These are phyloP conservation scores for Kryptolebias marmoratus DNA, from an alignment of 2,113 vertebrate genomes.

Conservation along the genomic window DNA sequence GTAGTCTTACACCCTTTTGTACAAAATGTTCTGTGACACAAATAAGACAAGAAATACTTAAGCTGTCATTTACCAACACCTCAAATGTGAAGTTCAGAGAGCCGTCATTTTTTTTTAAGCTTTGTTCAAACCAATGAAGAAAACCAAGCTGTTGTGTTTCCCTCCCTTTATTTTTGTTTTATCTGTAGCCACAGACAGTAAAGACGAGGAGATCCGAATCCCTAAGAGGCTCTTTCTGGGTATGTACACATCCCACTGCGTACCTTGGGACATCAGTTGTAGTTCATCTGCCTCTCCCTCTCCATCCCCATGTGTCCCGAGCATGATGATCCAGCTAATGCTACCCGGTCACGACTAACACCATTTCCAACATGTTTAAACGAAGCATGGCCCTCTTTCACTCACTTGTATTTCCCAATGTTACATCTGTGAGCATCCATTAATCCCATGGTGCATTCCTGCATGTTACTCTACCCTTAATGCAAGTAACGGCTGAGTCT, in stretches of 20 bases:
- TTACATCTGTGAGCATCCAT: not conserved
- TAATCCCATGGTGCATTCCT: constrained; percentile 3
- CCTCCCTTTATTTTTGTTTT: constrained; percentile 24
- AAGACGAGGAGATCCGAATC: constrained; percentile 94
- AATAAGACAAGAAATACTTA: no score
- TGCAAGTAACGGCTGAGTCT: not conserved
- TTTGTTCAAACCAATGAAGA: constrained; percentile 16
- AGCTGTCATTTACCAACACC: no score
- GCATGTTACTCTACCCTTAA: constrained; percentile 24
- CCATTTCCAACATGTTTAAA: not conserved
- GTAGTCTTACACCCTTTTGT: not conserved
- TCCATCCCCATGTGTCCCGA: constrained; percentile 39
- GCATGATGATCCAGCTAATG: constrained; percentile 36
- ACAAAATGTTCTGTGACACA: no score
- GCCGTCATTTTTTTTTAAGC: not conserved
- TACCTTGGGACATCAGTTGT: constrained; percentile 62
- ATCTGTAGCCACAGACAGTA: constrained; percentile 91
- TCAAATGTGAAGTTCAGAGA: not conserved
- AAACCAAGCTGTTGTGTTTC: constrained; percentile 54
- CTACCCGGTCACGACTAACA: constrained; percentile 39
- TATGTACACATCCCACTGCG: constrained; percentile 84
- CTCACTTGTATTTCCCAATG: constrained; percentile 9
- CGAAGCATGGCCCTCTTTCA: constrained; percentile 36
- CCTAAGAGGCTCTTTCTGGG: constrained; percentile 93
- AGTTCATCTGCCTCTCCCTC: constrained; percentile 53